Evolutionary conservation across 2,113 vertebrate species (phyloP).

Genomic region (Tetrao urogallus): DNA sequence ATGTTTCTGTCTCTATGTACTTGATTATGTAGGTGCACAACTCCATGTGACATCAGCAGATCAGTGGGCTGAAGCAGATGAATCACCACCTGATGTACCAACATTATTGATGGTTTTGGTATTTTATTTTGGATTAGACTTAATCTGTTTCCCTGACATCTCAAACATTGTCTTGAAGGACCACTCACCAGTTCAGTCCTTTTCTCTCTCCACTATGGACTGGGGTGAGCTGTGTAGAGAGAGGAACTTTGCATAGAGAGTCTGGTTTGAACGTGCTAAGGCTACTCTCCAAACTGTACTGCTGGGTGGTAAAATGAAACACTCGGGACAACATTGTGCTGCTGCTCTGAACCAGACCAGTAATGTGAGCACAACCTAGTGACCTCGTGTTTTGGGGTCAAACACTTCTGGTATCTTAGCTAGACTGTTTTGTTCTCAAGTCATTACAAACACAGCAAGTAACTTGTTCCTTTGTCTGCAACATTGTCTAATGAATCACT

Average conservation of each 20-base stretch:
- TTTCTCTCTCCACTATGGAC: neutral
- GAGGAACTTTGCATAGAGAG: neutral
- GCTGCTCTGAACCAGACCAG: neutral
- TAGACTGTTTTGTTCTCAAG: conserved; percentile 22
- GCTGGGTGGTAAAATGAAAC: neutral
- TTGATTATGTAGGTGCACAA: neutral
- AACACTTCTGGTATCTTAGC: neutral
- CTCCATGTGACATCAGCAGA: neutral
- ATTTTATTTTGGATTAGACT: neutral
- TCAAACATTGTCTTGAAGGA: neutral
- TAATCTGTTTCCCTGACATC: neutral
- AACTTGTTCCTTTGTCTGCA: neutral
- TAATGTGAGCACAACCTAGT: neutral
- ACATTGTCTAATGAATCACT: conserved; percentile 17
- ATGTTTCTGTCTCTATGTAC: neutral
- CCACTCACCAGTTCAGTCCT: neutral
- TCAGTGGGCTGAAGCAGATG: neutral
- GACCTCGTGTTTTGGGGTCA: neutral
- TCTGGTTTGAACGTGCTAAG: neutral
- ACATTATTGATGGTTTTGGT: neutral
- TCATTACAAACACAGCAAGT: neutral
- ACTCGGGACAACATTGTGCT: neutral
- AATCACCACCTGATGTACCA: neutral
- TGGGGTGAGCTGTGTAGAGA: neutral
- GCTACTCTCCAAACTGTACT: neutral